Percentiles rank a stretch among this genome's conserved stretches.
Evolutionary conservation across 2,888 invertebrate genomes (phyloP).

Genomic region (Hypercompe scribonia): DNA sequence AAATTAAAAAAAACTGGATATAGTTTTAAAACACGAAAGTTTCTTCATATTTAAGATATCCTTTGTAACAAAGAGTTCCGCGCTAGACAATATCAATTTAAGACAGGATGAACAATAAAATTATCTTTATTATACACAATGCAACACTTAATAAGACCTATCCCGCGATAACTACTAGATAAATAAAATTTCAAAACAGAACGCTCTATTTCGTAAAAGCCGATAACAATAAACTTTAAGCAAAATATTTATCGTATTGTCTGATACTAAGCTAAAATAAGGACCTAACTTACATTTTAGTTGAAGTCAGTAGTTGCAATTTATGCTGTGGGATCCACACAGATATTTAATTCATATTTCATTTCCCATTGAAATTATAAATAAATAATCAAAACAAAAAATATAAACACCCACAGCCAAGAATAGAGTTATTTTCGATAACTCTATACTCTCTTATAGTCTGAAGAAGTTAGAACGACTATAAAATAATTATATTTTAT

Average conservation of each 20-base stretch:
- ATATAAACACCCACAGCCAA: conserved; percentile 38
- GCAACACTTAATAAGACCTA: neutral
- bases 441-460: conserved; percentile 6
- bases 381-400: conserved; percentile 28
- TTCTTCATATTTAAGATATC: neutral
- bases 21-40: neutral
- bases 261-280: conserved; percentile 16
- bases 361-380: conserved; percentile 17
- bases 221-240: conserved; percentile 4
- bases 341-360: conserved; percentile 5
- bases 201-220: neutral
- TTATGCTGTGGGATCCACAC: conserved; percentile 10
- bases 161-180: conserved; percentile 5
- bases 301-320: conserved; percentile 15
- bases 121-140: conserved; percentile 1
- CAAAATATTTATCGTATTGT: neutral
- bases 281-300: conserved; percentile 38
- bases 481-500: conserved; percentile 3
- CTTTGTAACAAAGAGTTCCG: neutral
- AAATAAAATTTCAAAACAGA: neutral
- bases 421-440: conserved; percentile 4
- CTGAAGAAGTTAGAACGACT: conserved; percentile 17
- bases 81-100: conserved; percentile 1
- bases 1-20: neutral
- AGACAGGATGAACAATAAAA: conserved; percentile 5